These are phyloP conservation scores for Charina bottae DNA, from an alignment of 2,113 vertebrate genomes.

Conservation along the genomic window DNA sequence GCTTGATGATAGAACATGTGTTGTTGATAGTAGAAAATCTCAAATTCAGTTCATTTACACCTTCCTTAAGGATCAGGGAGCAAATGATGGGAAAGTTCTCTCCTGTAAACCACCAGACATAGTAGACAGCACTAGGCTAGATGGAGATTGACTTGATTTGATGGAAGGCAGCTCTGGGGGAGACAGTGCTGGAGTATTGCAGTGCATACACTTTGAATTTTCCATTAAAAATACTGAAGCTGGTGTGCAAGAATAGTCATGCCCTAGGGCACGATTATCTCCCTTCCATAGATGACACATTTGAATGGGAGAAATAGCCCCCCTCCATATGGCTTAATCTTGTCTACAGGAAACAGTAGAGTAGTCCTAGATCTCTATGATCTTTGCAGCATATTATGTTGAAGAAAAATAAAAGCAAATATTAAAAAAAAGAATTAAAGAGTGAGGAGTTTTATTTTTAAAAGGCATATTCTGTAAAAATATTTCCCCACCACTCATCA, in stretches of 20 bases:
- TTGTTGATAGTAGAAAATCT: background rate
- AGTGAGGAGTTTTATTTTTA: background rate
- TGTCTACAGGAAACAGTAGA: background rate
- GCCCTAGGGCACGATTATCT: background rate
- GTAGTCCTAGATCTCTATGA: background rate
- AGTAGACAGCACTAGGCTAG: background rate
- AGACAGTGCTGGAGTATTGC: background rate
- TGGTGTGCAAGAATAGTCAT: background rate
- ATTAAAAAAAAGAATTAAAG: background rate
- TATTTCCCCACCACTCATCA: background rate
- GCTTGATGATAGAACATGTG: background rate
- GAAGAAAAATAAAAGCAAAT: background rate
- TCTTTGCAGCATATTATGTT: background rate
- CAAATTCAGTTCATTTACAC: background rate
- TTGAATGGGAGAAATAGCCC: background rate
- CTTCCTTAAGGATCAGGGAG: background rate
- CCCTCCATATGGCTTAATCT: background rate
- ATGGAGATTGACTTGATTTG: background rate
- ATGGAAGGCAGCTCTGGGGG: background rate
- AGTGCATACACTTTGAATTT: background rate
- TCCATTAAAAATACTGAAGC: background rate
- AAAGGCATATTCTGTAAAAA: slow-evolving; percentile 5
- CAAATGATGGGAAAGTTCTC: background rate
- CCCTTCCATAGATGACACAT: background rate
- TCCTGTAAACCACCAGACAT: background rate